Evolutionary conservation across 2,888 invertebrate species (phyloP).

Genomic region (Lasioglossum figueresi): DNA sequence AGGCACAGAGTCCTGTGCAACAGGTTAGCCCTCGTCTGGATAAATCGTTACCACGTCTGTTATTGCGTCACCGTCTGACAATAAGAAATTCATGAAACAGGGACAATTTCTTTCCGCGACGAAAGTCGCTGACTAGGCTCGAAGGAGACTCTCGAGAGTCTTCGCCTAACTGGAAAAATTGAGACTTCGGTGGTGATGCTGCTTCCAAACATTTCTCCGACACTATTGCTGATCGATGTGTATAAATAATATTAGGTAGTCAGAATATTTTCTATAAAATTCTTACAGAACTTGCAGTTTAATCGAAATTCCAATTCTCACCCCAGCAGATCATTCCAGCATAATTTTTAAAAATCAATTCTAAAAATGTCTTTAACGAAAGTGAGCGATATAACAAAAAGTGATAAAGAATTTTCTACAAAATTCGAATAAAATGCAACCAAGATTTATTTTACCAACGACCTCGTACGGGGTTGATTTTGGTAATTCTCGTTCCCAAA

Average conservation of each 20-base stretch:
- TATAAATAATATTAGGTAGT: too few relatives aligned
- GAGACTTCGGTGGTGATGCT: too few relatives aligned
- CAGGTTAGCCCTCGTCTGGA: constrained; percentile 86
- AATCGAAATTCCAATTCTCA: not conserved
- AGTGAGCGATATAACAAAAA: too few relatives aligned
- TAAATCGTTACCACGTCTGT: constrained; percentile 10
- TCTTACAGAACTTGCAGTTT: not conserved
- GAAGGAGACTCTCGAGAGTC: not conserved
- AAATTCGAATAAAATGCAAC: too few relatives aligned
- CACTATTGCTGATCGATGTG: too few relatives aligned
- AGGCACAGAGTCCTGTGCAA: constrained; percentile 98
- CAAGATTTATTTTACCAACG: too few relatives aligned
- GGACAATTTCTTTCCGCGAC: not conserved
- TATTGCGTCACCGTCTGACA: not conserved
- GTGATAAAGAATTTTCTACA: too few relatives aligned
- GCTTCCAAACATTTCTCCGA: too few relatives aligned
- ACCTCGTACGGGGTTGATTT: not conserved
- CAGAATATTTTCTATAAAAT: not conserved
- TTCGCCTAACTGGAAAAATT: not conserved
- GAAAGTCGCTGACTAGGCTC: not conserved
- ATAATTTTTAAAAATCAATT: too few relatives aligned
- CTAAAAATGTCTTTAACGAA: too few relatives aligned
- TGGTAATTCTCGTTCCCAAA: not conserved
- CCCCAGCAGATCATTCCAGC: too few relatives aligned
- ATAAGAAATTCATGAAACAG: not conserved